phyloP scores from a whole-genome alignment of 2,797 vertebrate species.

The Lerista edwardsae region DNA sequence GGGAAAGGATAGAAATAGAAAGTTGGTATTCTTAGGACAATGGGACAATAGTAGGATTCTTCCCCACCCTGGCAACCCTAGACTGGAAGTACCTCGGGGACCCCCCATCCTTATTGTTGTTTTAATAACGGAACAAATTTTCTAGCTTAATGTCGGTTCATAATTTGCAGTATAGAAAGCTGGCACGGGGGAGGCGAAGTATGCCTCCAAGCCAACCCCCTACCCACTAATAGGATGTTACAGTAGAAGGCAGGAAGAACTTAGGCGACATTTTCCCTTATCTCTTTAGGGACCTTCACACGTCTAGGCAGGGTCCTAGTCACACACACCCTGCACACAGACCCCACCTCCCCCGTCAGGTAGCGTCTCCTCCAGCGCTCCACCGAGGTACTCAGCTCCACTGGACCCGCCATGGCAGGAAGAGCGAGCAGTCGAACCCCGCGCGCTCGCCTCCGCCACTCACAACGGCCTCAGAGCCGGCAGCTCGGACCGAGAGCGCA shows the following conservation, averaged over 20 bases:
- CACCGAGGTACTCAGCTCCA: background rate
- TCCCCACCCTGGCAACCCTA: background rate
- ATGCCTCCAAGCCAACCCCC: background rate
- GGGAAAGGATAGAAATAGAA: background rate
- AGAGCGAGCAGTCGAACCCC: background rate
- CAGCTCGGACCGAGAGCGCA: background rate
- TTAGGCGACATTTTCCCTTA: background rate
- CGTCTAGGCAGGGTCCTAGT: too few species aligned
- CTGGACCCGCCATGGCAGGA: background rate
- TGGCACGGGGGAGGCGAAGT: rapidly evolving
- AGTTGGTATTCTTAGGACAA: too few species aligned
- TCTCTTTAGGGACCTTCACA: background rate
- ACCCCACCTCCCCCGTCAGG: slow-evolving; percentile 10
- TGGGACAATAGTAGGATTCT: too few species aligned
- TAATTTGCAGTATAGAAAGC: background rate
- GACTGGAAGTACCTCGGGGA: background rate
- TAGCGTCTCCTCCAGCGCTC: slow-evolving; percentile 28
- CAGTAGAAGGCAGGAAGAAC: background rate
- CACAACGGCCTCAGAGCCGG: background rate
- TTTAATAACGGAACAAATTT: too few species aligned
- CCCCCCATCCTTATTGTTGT: too few species aligned
- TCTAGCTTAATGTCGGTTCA: too few species aligned
- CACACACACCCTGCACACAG: too few species aligned
- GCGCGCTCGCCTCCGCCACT: background rate
- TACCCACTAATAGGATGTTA: background rate